Evolutionary conservation across 2,797 vertebrate species (phyloP), one percentile per base, ranked within the genome.

Genomic region (Aplochiton taeniatus): DNA sequence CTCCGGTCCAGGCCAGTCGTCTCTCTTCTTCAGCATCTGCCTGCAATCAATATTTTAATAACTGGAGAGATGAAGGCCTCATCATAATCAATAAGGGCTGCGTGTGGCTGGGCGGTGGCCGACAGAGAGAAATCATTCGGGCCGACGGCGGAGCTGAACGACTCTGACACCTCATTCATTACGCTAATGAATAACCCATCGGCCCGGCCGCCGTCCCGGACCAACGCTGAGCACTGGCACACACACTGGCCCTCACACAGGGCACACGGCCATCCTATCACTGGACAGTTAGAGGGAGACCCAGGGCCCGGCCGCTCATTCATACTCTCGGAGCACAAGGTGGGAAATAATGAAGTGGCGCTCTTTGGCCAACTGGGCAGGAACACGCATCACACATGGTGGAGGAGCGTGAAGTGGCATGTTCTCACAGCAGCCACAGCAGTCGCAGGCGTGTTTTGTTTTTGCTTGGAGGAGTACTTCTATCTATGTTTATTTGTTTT

Each of bases 111-210:
- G 71, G 77, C 73, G 74, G 77, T 78, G 81, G 76, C 75, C 81
- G 86, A 85, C 79, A 70, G 78, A 82, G 78, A 88, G 84, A 85
- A 89, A 89, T 90, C 85, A 87, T 76, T 86, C 69, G 76, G 75
- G 68, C 82, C 76, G 83, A 78, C 75, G 80, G 83, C 77, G 12
- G 59, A 80, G 79, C 80, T 85, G 86, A 89, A 84, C 71, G 75
- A 80, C 85, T 79, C 80, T 89, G 88, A 83, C 88, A 88, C 82
- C 84, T 83, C 88, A 84, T 90, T 91, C 82, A 89, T 90, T 91
- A 87, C 77, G 62, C 67, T 88, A 87, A 87, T 87, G 85, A 90
- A 90, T 85, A 85, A 89, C 87, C 85, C 83, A 83, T 86, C 56
- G 72, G 60, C 77, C 74, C 70, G 78, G 85, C 85, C 83, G 74